Conservation (phyloP, 2,888 invertebrate genomes). For the Cryptosula pallasiana region DNA sequence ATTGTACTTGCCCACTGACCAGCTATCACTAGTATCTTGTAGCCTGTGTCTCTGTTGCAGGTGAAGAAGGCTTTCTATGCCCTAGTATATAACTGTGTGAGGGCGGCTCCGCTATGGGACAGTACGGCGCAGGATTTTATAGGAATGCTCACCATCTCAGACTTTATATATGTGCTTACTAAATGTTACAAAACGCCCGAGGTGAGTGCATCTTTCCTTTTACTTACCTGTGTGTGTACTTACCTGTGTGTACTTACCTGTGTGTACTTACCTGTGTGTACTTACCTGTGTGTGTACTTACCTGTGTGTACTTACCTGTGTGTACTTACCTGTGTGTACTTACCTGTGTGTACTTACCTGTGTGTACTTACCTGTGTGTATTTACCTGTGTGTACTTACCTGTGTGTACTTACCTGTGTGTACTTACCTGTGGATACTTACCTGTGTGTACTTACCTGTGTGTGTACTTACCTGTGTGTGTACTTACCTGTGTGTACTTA, state of each 20-base stretch:
- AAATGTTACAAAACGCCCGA: slow-evolving; percentile 85
- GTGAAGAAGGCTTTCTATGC: slow-evolving; percentile 98
- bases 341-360: background rate
- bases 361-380: background rate
- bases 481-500: no score
- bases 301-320: background rate
- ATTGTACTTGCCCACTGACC: no score
- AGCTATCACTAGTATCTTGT: no score
- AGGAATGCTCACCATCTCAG: slow-evolving; percentile 96
- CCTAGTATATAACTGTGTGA: slow-evolving; percentile 94
- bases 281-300: background rate
- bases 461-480: no score
- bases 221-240: background rate
- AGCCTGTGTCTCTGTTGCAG: no score
- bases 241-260: background rate
- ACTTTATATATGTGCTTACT: slow-evolving; percentile 91
- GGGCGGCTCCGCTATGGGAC: slow-evolving; percentile 97
- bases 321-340: background rate
- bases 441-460: background rate
- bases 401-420: no score
- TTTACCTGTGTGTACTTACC: no score
- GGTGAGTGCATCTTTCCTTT: slow-evolving; percentile 35
- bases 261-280: background rate
- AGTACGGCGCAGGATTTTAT: slow-evolving; percentile 84
- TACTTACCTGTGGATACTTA: no score